Base-by-base conservation (phyloP, 35 echinoderm and acorn worm genomes). In the Apostichopus californicus region DNA sequence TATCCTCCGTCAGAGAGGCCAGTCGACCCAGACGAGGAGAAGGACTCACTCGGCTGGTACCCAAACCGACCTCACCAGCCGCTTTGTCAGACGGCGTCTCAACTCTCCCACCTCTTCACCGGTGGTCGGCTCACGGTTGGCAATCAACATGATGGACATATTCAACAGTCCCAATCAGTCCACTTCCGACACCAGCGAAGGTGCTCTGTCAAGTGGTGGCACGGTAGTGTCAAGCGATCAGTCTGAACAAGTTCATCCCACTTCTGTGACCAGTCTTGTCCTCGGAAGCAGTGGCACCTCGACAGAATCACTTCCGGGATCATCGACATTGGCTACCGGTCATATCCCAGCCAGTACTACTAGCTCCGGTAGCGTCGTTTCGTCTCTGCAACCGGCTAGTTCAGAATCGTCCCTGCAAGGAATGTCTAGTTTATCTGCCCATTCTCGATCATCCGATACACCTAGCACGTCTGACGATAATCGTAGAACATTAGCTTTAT, bases 1-100 rank as follows among this genome's bases (percentile, higher is more conserved):
- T 75, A 75, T 75, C 80, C 55, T 12, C 80, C 86, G 64, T 54
- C 86, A 73, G 46, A 89, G 86, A 89, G 86, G 86, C n/a, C 86
- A 89, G 86, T 72, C 60, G 24, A 89, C 86, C n/a, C 86, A 89
- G 52, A 89, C 86, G 1, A 89, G 86, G 52, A 89, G 86, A 73
- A 61, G 86, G 24, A 89, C 86, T 14, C 86, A 89, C 28, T 89
- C 86, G 0, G 86, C 86, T 1, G 86, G 86, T 21, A 89, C 86
- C 2, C 86, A 89, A 17, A 89, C 86, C 34, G 86, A 89, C 52
- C 28, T 89, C n/a, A 89, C 86, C 21, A 89, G 86, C 64, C 61
- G 64, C 24, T 89, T 89, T 54, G 46, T 89, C 15, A 60, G 86
- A 12, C 60, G 86, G n/a, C 63, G 86, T 28, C 57, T 89, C 57